phyloP scores from a whole-genome alignment of 1,140 invertebrate species.

The Brachionus plicatilis region DNA sequence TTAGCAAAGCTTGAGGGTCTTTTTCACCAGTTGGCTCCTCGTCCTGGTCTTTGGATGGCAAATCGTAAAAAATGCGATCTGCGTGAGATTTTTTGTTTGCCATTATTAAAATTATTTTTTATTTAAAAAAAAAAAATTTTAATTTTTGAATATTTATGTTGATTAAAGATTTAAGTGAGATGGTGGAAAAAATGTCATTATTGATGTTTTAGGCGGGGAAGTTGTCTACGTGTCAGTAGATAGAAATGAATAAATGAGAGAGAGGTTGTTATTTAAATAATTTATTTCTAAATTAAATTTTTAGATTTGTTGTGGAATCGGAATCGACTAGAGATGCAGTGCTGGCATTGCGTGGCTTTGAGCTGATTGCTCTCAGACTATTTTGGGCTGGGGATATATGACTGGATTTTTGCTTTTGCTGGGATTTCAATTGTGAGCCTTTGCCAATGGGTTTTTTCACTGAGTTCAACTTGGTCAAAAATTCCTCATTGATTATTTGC shows the following conservation, averaged over 20 bases:
- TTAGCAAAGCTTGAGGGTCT: background rate
- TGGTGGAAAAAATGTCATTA: background rate
- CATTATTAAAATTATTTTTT: background rate
- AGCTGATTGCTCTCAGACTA: background rate
- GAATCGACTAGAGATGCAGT: background rate
- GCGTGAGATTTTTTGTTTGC: background rate
- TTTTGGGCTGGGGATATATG: background rate
- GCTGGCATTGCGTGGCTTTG: background rate
- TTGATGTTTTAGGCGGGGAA: background rate
- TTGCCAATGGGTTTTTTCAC: background rate
- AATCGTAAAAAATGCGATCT: constrained; percentile 6
- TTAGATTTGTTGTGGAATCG: background rate
- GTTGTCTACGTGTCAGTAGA: background rate
- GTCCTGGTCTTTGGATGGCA: background rate
- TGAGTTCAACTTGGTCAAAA: constrained; percentile 15
- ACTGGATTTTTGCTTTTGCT: background rate
- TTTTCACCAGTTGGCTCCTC: background rate
- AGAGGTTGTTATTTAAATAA: background rate
- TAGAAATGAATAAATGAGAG: background rate
- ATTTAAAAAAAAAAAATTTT: background rate
- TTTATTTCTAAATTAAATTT: background rate
- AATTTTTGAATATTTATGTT: background rate
- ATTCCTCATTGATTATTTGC: background rate
- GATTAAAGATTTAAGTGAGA: background rate
- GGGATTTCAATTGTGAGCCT: background rate